Evolutionary conservation across 2,113 vertebrate genomes (phyloP).

Genomic region (Orthonyx spaldingii): DNA sequence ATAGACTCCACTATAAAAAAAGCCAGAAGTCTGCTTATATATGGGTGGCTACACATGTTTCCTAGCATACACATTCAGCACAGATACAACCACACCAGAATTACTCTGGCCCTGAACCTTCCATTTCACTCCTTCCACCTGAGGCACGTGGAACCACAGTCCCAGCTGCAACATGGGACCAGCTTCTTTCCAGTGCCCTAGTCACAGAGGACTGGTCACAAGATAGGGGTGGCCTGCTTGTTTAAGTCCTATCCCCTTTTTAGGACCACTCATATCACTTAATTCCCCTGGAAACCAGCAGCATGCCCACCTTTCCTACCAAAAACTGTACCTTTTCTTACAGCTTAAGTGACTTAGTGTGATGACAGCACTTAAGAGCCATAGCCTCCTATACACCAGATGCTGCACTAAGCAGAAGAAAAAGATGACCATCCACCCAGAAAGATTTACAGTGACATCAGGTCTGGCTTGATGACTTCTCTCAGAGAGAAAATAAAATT

Average conservation of each 20-base stretch:
- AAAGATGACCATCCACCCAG: background rate
- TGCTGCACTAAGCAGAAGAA: background rate
- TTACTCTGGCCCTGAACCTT: background rate
- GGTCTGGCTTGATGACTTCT: background rate
- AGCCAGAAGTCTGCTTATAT: background rate
- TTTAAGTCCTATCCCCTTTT: background rate
- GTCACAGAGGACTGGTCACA: background rate
- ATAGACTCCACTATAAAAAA: background rate
- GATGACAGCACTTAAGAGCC: background rate
- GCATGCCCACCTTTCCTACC: background rate
- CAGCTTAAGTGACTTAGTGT: background rate
- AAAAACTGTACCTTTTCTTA: background rate
- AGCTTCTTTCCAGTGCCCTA: background rate
- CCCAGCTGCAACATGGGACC: background rate
- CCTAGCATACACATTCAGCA: background rate
- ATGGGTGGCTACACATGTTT: fast-evolving
- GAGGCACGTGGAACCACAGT: background rate
- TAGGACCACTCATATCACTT: background rate
- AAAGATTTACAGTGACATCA: background rate
- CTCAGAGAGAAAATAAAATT: background rate
- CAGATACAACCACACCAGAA: background rate
- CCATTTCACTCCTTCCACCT: background rate
- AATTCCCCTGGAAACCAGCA: background rate
- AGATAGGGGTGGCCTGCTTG: background rate
- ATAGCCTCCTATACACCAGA: background rate